Evolutionary conservation across 2,113 vertebrate genomes (phyloP), one percentile per base, ranked within the genome.

Genomic region (Dicentrarchus labrax): DNA sequence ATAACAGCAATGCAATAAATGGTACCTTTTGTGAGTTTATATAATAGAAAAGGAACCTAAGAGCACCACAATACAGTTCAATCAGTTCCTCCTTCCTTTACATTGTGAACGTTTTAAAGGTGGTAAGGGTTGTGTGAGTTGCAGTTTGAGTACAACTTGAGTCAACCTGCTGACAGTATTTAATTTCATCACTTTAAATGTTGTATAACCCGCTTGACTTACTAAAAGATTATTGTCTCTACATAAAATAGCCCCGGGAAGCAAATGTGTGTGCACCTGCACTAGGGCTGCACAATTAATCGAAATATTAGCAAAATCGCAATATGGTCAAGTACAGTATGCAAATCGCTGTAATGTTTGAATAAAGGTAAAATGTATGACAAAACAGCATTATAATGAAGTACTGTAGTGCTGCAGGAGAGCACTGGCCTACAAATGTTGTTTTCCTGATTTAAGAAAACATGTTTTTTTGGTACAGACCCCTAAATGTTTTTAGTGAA

Each of bases 1-100:
- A 21, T n/a, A 68, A 53, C n/a, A 73, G 45, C 24, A n/a, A 9
- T 24, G 22, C 71, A 72, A 74, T 68, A 68, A 74, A 54, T 22
- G 36, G 30, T 54, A 48, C 19, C 22, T 65, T 72, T 69, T 68
- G 48, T 66, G 3, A 38, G 43, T 59, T 60, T 21, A 43, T 39
- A 22, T n/a, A 7, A 56, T 22, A 17, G 30, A 22, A 19, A 67
- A 73, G 48, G 15, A 50, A 50, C 16, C 17, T 53, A 53, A 19
- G 50, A 21, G 30, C 30, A 30, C 30, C 30, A 30, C 30, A 30
- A 30, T 30, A 30, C 30, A 30, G 30, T 30, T 30, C 30, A 30
- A 3, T 30, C 30, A 30, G 30, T 30, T 30, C 30, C 30, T 30
- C 30, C 30, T 30, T 30, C 30, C 8, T 13, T n/a, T 5, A 76